Evolutionary conservation across 2,113 vertebrate species (phyloP).

Genomic region (Indri indri): DNA sequence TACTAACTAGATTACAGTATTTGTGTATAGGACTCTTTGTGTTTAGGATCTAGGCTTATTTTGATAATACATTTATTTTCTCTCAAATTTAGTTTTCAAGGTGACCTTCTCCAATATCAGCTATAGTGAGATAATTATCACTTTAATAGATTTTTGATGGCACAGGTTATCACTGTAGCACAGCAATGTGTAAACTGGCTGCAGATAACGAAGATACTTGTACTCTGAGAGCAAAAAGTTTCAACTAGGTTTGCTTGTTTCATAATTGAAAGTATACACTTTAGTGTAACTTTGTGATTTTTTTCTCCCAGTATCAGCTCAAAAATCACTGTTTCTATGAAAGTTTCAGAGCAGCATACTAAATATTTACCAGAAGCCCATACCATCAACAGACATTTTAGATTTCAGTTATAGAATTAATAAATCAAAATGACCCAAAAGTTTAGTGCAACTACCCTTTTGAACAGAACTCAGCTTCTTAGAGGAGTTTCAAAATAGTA

Average conservation of each 20-base stretch:
- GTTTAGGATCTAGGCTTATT: not conserved
- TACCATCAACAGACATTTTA: conserved; percentile 15
- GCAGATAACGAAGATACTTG: conserved; percentile 25
- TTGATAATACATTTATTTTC: conserved; percentile 32
- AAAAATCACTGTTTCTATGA: conserved; percentile 35
- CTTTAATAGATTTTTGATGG: not conserved
- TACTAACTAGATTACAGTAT: not conserved
- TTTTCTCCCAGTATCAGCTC: not conserved
- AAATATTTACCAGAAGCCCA: not conserved
- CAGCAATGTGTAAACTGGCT: not conserved
- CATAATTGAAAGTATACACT: conserved; percentile 48
- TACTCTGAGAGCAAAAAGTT: conserved; percentile 28
- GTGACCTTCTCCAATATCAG: conserved; percentile 48
- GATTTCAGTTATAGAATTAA: conserved; percentile 40
- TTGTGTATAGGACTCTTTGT: not conserved
- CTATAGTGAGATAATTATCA: conserved; percentile 59
- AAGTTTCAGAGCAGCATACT: conserved; percentile 14
- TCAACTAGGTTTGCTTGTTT: conserved; percentile 44
- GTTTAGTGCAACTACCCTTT: not conserved
- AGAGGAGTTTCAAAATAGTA: not conserved
- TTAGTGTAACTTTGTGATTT: conserved; percentile 34
- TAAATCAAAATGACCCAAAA: conserved; percentile 26
- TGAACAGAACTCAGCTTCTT: not conserved
- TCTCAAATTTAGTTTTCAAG: conserved; percentile 57
- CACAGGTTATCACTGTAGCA: not conserved